These are phyloP conservation scores for Globia sparganii DNA, from an alignment of 2,888 invertebrate genomes.

Conservation along the genomic window DNA sequence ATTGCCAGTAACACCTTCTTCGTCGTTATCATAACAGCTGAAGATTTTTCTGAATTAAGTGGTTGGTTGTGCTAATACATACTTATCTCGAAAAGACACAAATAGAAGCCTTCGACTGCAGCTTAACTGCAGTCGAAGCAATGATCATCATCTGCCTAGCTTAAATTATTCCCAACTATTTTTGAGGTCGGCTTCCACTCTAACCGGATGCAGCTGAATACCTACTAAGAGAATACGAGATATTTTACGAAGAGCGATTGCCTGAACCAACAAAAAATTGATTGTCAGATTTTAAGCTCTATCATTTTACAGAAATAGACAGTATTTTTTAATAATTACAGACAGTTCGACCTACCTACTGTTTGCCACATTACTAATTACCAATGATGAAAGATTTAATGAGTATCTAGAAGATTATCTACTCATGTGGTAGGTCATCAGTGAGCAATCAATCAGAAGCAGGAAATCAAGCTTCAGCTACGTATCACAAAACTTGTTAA, in stretches of 20 bases:
- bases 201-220: too few relatives aligned
- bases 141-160: too few relatives aligned
- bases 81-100: background rate
- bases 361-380: slow-evolving; percentile 13
- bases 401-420: slow-evolving; percentile 29
- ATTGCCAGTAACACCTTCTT: background rate
- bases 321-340: background rate
- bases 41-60: background rate
- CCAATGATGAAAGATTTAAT: slow-evolving; percentile 38
- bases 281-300: background rate
- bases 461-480: slow-evolving; percentile 27
- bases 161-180: background rate
- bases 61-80: background rate
- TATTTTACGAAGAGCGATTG: too few relatives aligned
- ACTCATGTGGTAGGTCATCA: slow-evolving; percentile 35
- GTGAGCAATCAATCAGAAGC: background rate
- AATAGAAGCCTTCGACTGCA: background rate
- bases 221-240: too few relatives aligned
- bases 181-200: background rate
- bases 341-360: background rate
- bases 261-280: too few relatives aligned
- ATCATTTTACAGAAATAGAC: background rate
- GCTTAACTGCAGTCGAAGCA: background rate
- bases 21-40: background rate
- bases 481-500: background rate